These are phyloP conservation scores for Drosophila triauraria DNA, from an alignment of 1,140 invertebrate species.

Conservation along the genomic window DNA sequence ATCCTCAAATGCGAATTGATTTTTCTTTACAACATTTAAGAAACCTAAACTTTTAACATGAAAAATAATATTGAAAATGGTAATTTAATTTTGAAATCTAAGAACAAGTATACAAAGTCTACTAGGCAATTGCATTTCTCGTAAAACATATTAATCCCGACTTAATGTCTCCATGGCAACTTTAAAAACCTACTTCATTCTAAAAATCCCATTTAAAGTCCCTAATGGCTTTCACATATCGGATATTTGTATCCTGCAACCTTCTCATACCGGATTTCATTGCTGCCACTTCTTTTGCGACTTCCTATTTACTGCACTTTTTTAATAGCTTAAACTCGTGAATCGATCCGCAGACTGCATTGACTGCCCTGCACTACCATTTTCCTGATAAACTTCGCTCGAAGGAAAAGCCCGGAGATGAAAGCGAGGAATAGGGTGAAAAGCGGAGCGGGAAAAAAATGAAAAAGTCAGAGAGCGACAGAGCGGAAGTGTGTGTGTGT, in stretches of 20 bases:
- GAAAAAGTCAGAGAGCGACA: conserved; percentile 38
- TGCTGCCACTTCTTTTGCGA: conserved; percentile 16
- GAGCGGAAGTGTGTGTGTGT: conserved; percentile 41
- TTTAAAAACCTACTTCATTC: neutral
- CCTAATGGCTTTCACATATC: conserved; percentile 14
- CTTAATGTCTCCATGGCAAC: neutral
- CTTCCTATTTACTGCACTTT: conserved; percentile 41
- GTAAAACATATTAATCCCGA: neutral
- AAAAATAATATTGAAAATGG: no score
- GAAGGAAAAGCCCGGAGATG: conserved; percentile 23
- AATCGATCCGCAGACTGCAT: conserved; percentile 45
- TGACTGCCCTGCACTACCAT: conserved; percentile 30
- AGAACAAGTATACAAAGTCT: no score
- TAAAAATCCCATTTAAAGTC: conserved; percentile 3
- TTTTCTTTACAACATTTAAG: no score
- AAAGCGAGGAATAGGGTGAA: conserved; percentile 19
- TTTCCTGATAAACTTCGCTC: conserved; percentile 35
- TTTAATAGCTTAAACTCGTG: conserved; percentile 35
- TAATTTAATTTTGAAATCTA: no score
- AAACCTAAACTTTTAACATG: no score
- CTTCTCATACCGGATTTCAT: conserved; percentile 16
- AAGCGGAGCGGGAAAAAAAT: conserved; percentile 3
- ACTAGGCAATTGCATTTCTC: no score
- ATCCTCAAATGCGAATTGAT: no score
- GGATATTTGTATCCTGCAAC: conserved; percentile 24